Base-by-base conservation (phyloP, 2,888 invertebrate species). In the Monochamus alternatus region DNA sequence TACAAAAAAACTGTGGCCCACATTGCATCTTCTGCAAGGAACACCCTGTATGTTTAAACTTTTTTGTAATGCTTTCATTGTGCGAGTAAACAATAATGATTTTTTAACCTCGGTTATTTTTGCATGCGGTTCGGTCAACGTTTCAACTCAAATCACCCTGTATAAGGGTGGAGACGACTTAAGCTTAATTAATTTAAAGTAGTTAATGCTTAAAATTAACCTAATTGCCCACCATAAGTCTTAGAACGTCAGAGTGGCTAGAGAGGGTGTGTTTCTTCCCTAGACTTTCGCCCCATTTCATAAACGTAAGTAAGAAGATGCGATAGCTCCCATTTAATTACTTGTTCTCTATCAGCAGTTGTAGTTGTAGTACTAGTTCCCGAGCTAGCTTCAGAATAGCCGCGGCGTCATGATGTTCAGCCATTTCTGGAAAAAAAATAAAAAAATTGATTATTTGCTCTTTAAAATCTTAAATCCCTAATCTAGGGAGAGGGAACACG, bases 321-420 rank as follows among this genome's bases (percentile, higher is more conserved):
- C 44, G 38, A 1, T 3, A 22, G 10, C 47, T 14, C 14, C n/a
- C 7, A 7, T n/a, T 9, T 58, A 81, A 88, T 91, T 92, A 96
- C 90, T 97, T 97, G 90, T 97, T 97, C 89, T 97, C 97, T 80
- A 98, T 97, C 77, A 98, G 91, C 84, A 96, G 95, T 90, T 98
- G 98, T 80, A 98, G 92, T 90, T 97, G 95, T 75, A 95, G 90
- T 8, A 98, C 97, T 78, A 98, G 91, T 84, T 96, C 96, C 82
- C 98, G 91, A 0, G 98, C 95, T 78, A 97, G 90, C 79, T 94
- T 92, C 74, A 98, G 89, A 52, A 98, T 94, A 2, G 95, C 93
- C 80, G 93, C 92, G 3, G 96, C 95, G 87, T 98, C 95, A 89
- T 98, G 98, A 78, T 96, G 92, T 88, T 98, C 98, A 0, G 98